Percentiles rank a stretch among this genome's conserved stretches.
These are phyloP conservation scores for Cyclophora albipunctata DNA, from an alignment of 2,888 invertebrate species.

Conservation along the genomic window DNA sequence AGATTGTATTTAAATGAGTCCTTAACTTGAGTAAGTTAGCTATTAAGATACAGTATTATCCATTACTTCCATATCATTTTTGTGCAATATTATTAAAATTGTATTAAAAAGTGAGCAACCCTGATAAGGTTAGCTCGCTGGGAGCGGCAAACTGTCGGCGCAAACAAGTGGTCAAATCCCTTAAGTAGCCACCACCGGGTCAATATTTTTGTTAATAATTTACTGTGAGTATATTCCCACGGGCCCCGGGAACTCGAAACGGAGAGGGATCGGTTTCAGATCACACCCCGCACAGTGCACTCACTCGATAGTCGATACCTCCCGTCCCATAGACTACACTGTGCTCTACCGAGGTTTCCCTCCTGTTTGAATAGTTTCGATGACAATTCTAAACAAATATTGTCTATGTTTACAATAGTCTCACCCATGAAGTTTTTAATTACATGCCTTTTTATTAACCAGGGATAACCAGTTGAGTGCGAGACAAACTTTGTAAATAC, in stretches of 20 bases:
- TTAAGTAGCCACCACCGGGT: constrained; percentile 67
- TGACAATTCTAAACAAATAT: constrained; percentile 21
- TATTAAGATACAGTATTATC: too few species aligned
- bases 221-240: constrained; percentile 64
- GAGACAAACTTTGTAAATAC: too few species aligned
- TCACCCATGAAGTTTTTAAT: constrained; percentile 3
- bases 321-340: constrained; percentile 1
- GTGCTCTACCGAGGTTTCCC: too few species aligned
- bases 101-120: constrained; percentile 5
- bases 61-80: too few species aligned
- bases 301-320: constrained; percentile 13
- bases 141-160: constrained; percentile 63
- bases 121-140: constrained; percentile 42
- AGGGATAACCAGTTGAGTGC: too few species aligned
- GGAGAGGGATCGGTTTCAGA: constrained; percentile 54
- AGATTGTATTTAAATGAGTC: too few species aligned
- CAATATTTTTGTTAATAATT: constrained; percentile 75
- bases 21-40: too few species aligned
- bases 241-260: constrained; percentile 36
- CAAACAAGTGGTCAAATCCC: constrained; percentile 73
- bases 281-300: constrained; percentile 45
- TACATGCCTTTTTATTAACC: too few species aligned
- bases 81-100: too few species aligned
- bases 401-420: constrained; percentile 11
- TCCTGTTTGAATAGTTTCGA: constrained; percentile 41